phyloP scores from a whole-genome alignment of 2,888 invertebrate species.

The Nomada fabriciana region DNA sequence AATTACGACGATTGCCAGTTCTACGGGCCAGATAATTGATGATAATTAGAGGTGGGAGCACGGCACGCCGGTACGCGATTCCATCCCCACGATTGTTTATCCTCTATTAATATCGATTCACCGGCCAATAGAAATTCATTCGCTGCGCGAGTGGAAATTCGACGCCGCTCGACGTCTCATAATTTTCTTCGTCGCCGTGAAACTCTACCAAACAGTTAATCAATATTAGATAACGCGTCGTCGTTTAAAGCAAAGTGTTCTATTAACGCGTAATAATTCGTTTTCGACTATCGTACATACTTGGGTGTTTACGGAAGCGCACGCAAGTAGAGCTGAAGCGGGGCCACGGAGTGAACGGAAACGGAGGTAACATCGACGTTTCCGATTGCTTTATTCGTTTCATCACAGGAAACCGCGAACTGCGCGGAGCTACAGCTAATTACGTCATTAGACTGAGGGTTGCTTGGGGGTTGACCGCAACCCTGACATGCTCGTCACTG shows the following conservation, averaged over 20 bases:
- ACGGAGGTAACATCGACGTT: not conserved
- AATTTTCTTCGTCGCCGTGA: not conserved
- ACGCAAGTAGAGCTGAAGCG: not conserved
- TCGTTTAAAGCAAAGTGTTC: not conserved
- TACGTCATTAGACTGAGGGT: slow-evolving; percentile 41
- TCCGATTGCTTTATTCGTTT: slow-evolving; percentile 6
- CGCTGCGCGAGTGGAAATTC: not conserved
- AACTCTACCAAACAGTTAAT: slow-evolving; percentile 5
- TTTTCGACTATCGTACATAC: not conserved
- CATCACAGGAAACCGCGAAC: not conserved
- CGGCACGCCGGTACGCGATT: not conserved
- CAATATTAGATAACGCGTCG: not conserved
- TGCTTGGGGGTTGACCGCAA: slow-evolving; percentile 33
- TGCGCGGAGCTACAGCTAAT: slow-evolving; percentile 33
- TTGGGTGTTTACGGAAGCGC: not conserved
- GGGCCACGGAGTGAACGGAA: not conserved
- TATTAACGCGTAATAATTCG: not conserved
- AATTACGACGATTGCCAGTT: slow-evolving; percentile 24
- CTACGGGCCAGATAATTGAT: slow-evolving; percentile 30
- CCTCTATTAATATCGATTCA: not conserved
- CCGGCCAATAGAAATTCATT: slow-evolving; percentile 5
- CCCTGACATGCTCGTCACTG: slow-evolving; percentile 21
- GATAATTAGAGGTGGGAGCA: slow-evolving; percentile 30
- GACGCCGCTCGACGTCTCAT: not conserved
- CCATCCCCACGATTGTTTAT: not conserved